Conservation (phyloP, 2,888 invertebrate genomes). For the Calameuta pallipes region DNA sequence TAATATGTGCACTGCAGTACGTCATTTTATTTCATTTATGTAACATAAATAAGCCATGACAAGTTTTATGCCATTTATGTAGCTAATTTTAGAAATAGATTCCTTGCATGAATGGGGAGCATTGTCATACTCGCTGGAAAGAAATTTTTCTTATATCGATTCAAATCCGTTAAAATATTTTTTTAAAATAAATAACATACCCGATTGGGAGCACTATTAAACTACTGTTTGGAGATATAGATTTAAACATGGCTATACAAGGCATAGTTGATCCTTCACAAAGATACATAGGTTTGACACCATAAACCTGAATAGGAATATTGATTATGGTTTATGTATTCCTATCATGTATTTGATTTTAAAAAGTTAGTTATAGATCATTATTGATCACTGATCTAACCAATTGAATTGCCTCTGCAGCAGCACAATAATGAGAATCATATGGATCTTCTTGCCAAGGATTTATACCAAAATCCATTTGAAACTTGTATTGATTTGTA, state of each 20-base stretch:
- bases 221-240: conserved; percentile 30
- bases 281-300: conserved; percentile 31
- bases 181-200: conserved; percentile 18
- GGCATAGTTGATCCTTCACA: conserved; percentile 41
- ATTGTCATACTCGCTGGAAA: conserved; percentile 33
- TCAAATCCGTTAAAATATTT: conserved; percentile 7
- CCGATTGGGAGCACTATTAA: conserved; percentile 40
- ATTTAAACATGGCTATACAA: conserved; percentile 33
- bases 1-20: neutral
- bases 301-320: conserved; percentile 32
- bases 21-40: conserved; percentile 32
- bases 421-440: conserved; percentile 37
- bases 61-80: conserved; percentile 37
- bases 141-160: neutral
- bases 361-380: neutral
- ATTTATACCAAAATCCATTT: conserved; percentile 35
- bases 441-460: conserved; percentile 42
- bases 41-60: conserved; percentile 42
- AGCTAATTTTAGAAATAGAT: conserved; percentile 36
- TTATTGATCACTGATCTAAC: conserved; percentile 18
- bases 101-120: conserved; percentile 24
- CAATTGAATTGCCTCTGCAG: conserved; percentile 35
- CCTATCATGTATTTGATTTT: neutral
- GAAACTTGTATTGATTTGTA: conserved; percentile 33
- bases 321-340: neutral